Evolutionary conservation across 2,888 invertebrate genomes (phyloP), one percentile per base, ranked within the genome.

Genomic region (Dynastes maya): DNA sequence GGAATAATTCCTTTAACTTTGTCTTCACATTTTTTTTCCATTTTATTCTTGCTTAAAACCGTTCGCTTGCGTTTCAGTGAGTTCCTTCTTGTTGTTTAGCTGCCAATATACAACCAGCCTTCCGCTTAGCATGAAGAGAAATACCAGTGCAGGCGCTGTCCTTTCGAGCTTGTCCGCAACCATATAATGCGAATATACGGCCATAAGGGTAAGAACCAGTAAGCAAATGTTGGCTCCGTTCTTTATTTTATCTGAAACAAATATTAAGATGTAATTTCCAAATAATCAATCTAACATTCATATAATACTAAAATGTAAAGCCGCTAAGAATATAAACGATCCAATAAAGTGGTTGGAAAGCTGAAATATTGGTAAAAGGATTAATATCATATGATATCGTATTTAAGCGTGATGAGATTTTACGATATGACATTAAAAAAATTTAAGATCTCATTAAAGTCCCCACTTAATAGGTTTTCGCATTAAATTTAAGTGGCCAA

Each of bases 141-240:
- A 97, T 82, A 97, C 97, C 86, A 97, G 89, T 77, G 97, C 95
- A 0, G 97, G 97, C 13, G 97, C 97, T 76, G 95, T 95, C 83
- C 97, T 92, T 88, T 97, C 97, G 88, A 97, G 95, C 82, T 96
- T 96, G 88, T 97, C 97, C 75, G 96, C 96, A 49, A 97, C 96
- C 94, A 96, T 95, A 86, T 96, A 94, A 88, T 97, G 97, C 13
- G 97, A 97, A 89, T 98, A 98, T 77, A 97, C 95, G 51, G 97
- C 97, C 89, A 97, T 92, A 80, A 97, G 87, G 93, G 97, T 98
- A 82, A 98, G 90, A 74, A 95, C 82, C 61, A 98, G 91, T 79
- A 98, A 91, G 49, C 96, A 92, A 9, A 95, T 90, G 89, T 98
- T 98, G 63, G 97, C 96, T 68, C 93, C 91, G 88, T 98, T 96